These are phyloP conservation scores for Cryptocephalus moraei DNA, from an alignment of 2,888 invertebrate genomes.

Conservation along the genomic window DNA sequence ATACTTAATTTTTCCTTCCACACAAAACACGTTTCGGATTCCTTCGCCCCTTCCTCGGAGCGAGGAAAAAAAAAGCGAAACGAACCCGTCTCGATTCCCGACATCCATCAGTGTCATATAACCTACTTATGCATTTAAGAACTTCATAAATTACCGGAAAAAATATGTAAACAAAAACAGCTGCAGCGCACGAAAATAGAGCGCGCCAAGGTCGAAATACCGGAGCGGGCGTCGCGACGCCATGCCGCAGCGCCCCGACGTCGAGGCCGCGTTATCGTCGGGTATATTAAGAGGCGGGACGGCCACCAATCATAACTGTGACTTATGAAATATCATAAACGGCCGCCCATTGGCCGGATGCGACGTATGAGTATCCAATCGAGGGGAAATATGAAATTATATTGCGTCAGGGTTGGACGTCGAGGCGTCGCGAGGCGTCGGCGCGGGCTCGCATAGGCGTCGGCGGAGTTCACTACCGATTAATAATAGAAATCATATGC, in stretches of 20 bases:
- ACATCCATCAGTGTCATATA: too few species aligned
- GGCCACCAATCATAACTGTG: slow-evolving; percentile 24
- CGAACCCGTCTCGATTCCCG: too few species aligned
- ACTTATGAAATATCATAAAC: slow-evolving; percentile 26
- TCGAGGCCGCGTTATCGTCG: slow-evolving; percentile 9
- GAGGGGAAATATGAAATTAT: slow-evolving; percentile 25
- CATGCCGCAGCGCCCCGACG: too few species aligned
- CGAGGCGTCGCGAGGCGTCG: slow-evolving; percentile 23
- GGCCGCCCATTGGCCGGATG: slow-evolving; percentile 17
- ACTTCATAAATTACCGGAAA: slow-evolving; percentile 6
- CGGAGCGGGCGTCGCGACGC: slow-evolving; percentile 4
- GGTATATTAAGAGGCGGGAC: slow-evolving; percentile 27
- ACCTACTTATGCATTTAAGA: not conserved
- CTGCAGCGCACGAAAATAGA: slow-evolving; percentile 4
- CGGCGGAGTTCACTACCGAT: not conserved
- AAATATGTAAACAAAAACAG: slow-evolving; percentile 8
- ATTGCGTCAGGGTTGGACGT: slow-evolving; percentile 20
- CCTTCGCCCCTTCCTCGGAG: too few species aligned
- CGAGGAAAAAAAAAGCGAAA: too few species aligned
- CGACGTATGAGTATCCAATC: slow-evolving; percentile 16
- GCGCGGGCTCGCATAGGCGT: slow-evolving; percentile 16
- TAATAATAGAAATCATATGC: too few species aligned
- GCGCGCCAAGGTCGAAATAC: slow-evolving; percentile 4
- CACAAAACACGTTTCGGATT: too few species aligned
- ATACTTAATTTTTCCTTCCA: too few species aligned